Base-by-base conservation (phyloP, 2,888 invertebrate species). In the Mystacides longicornis region DNA sequence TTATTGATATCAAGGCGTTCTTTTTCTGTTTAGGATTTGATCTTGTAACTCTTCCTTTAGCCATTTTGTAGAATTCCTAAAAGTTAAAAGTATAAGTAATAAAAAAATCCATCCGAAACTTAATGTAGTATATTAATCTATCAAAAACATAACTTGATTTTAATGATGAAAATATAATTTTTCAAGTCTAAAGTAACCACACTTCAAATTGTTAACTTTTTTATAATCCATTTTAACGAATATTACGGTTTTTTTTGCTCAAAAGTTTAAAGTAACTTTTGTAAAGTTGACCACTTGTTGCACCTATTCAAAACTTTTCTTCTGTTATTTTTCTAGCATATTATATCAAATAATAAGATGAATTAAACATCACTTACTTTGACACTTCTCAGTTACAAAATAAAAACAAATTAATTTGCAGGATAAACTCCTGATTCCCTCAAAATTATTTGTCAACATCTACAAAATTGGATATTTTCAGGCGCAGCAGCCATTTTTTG, bases 1-100 rank as follows among this genome's bases (percentile, higher is more conserved):
- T 55, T 18, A 60, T 55, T 18, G 57, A 46, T 22, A 60, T 46
- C 16, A 60, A 52, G 27, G 31, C 45, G 4, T 55, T 52, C 22
- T 52, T 54, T 33, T 58, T 56, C 19, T 37, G 4, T 14, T 14
- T 37, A n/a, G 7, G 3, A 16, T 37, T 37, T 4, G 37, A 3
- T 37, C 37, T 37, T 14, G 37, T 37, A 37, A 3, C 14, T 14
- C 37, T 37, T 14, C n/a, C 16, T 16, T 37, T 37, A 37, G n/a
- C 16, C 37, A 37, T 37, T 3, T 3, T 37, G 27, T 7, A 27
- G 27, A 7, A 27, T n/a, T n/a, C n/a, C n/a, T n/a, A n/a, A n/a
- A n/a, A n/a, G n/a, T n/a, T n/a, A n/a, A n/a, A n/a, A n/a, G n/a
- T n/a, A n/a, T n/a, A n/a, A n/a, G n/a, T n/a, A n/a, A n/a, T n/a